Conservation (phyloP, 2,888 invertebrate genomes). For the Standfussiana lucernea region DNA sequence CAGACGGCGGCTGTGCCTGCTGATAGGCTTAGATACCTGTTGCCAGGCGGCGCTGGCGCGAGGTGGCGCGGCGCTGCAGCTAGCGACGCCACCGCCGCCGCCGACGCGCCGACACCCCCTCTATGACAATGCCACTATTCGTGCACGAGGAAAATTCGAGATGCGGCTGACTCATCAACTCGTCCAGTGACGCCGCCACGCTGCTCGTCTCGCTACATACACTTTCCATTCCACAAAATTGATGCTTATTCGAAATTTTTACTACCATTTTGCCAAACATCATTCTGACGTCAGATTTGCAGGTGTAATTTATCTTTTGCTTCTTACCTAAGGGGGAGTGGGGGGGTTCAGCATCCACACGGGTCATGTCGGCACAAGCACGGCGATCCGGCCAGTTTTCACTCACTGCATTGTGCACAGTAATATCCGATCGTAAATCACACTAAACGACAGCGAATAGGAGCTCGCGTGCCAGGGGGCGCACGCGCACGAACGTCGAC, state of each 20-base stretch:
- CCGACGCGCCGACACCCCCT: constrained; percentile 77
- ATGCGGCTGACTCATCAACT: constrained; percentile 86
- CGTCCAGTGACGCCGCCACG: constrained; percentile 74
- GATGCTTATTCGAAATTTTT: constrained; percentile 67
- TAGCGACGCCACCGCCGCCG: constrained; percentile 69
- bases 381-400: constrained; percentile 77
- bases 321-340: constrained; percentile 79
- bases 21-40: constrained; percentile 71
- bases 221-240: constrained; percentile 71
- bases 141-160: constrained; percentile 89
- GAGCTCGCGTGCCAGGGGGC: constrained; percentile 68
- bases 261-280: constrained; percentile 63
- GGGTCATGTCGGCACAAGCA: constrained; percentile 72
- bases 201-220: constrained; percentile 58
- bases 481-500: constrained; percentile 73
- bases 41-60: constrained; percentile 68
- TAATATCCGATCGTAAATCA: constrained; percentile 85
- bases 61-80: constrained; percentile 62
- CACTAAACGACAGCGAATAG: constrained; percentile 82
- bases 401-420: constrained; percentile 86
- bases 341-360: constrained; percentile 77
- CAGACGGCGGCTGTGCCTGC: constrained; percentile 65
- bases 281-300: constrained; percentile 69
- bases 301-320: constrained; percentile 70
- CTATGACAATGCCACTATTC: constrained; percentile 81